A percentile compares a stretch with the other conserved stretches of the same genome.
These are phyloP conservation scores for Gephyroberyx darwinii DNA, from an alignment of 2,797 vertebrate genomes.

Conservation along the genomic window DNA sequence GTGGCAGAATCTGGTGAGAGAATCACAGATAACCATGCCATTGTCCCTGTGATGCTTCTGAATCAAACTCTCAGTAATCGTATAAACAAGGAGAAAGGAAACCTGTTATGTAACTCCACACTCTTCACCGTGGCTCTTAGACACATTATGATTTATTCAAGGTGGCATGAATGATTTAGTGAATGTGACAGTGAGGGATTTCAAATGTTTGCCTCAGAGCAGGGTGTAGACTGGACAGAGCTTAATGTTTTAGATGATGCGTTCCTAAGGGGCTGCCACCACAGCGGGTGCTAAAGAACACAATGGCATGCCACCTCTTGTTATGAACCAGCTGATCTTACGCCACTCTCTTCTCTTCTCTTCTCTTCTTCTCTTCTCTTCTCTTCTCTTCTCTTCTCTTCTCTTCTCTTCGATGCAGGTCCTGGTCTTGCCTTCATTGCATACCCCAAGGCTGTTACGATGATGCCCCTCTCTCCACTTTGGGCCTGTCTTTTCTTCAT, in stretches of 20 bases:
- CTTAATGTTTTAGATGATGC: constrained; percentile 43
- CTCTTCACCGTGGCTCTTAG: constrained; percentile 58
- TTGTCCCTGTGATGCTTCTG: background rate
- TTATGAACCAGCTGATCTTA: constrained; percentile 21
- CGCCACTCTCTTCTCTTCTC: background rate
- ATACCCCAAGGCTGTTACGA: constrained; percentile 97
- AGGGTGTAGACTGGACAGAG: constrained; percentile 18
- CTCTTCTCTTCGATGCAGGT: constrained; percentile 75
- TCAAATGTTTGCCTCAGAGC: constrained; percentile 53
- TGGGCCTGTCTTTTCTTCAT: constrained; percentile 98
- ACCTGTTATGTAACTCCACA: constrained; percentile 57
- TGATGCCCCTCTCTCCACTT: constrained; percentile 97
- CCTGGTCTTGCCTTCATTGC: constrained; percentile 97
- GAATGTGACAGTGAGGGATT: constrained; percentile 51
- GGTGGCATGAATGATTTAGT: constrained; percentile 71
- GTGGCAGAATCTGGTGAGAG: constrained; percentile 96
- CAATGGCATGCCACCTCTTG: constrained; percentile 1
- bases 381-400: background rate
- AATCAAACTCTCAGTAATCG: background rate
- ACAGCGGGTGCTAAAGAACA: constrained; percentile 25
- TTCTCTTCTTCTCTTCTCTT: background rate
- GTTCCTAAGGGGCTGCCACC: constrained; percentile 16
- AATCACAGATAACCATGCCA: background rate
- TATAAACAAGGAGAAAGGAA: constrained; percentile 14
- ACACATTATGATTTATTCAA: constrained; percentile 76